Percentiles rank a stretch among this genome's conserved stretches.
These are phyloP conservation scores for Brevimyrus niger DNA, from an alignment of 2,113 vertebrate genomes.

Conservation along the genomic window DNA sequence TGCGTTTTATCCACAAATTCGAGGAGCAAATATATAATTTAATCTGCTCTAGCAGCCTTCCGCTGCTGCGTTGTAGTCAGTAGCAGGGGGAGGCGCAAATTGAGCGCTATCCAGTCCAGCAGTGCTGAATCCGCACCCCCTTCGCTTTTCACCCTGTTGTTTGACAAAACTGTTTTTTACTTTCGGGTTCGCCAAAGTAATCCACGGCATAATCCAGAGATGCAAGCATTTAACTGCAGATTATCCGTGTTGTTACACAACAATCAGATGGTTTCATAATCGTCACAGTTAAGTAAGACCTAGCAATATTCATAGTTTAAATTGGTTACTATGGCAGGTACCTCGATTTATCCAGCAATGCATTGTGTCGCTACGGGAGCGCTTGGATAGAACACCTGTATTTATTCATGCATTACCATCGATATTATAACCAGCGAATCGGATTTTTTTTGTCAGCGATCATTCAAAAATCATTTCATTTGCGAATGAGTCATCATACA, in stretches of 20 bases:
- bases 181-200: background rate
- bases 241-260: background rate
- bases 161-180: background rate
- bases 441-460: background rate
- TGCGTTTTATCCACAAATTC: conserved; percentile 34
- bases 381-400: background rate
- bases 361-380: background rate
- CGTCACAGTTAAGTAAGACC: background rate
- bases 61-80: background rate
- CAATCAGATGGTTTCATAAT: background rate
- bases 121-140: conserved; percentile 62
- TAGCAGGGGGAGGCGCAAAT: conserved; percentile 37
- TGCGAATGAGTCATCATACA: background rate
- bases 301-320: background rate
- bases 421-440: background rate
- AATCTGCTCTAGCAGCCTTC: conserved; percentile 32
- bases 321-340: background rate
- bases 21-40: conserved; percentile 26
- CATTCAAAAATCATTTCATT: background rate
- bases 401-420: background rate
- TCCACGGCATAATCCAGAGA: background rate
- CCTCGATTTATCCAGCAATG: background rate
- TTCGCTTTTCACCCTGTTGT: background rate
- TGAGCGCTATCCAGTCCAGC: conserved; percentile 61
- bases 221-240: background rate